Percentiles rank a stretch among this genome's conserved stretches.
phyloP scores from a whole-genome alignment of 2,113 vertebrate genomes.

The Cariama cristata region DNA sequence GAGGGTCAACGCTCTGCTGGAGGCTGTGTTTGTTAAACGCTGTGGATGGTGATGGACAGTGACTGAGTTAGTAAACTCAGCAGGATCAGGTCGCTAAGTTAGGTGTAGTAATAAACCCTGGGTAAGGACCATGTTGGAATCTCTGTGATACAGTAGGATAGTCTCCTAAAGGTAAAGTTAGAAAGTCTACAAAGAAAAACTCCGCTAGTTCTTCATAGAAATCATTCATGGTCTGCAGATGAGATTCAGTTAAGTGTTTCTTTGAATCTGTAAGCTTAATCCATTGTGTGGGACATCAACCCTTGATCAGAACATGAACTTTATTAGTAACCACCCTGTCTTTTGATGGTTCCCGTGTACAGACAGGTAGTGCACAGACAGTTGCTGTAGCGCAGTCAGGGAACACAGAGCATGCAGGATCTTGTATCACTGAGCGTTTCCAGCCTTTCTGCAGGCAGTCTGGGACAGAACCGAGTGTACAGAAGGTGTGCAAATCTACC shows the following conservation, averaged over 20 bases:
- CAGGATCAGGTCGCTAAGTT: background rate
- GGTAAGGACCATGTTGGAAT: background rate
- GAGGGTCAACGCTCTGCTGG: background rate
- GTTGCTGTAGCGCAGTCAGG: background rate
- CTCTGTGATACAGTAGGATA: background rate
- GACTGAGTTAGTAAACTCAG: background rate
- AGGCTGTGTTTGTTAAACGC: accelerated
- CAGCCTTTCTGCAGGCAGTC: background rate
- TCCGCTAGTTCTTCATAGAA: background rate
- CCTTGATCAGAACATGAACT: background rate
- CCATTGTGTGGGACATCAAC: background rate
- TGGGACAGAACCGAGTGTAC: accelerated
- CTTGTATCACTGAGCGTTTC: background rate
- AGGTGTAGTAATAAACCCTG: background rate
- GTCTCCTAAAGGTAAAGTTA: background rate
- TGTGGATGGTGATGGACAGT: background rate
- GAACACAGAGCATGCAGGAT: background rate
- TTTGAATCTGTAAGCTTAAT: background rate
- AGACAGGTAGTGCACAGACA: background rate
- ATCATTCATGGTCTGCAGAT: background rate
- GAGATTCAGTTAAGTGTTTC: background rate
- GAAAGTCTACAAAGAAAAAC: background rate
- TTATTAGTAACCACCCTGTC: background rate
- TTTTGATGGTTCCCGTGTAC: background rate
- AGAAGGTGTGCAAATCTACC: background rate